Percentiles rank a stretch among this genome's conserved stretches.
These are phyloP conservation scores for Euura lappo DNA, from an alignment of 1,140 invertebrate species.

Conservation along the genomic window DNA sequence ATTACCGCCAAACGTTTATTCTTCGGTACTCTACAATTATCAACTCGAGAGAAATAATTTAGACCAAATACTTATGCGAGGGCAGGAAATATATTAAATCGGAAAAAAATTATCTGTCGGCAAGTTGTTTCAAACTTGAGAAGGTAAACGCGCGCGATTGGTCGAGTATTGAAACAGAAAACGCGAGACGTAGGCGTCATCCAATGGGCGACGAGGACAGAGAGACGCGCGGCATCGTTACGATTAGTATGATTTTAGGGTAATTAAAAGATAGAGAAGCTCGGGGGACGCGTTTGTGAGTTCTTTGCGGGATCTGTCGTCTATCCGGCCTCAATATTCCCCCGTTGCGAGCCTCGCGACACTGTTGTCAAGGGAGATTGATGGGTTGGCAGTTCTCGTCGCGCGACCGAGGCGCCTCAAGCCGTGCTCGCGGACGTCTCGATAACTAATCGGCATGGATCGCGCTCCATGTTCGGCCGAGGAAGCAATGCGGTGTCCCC, in stretches of 20 bases:
- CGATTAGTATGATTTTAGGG: not conserved
- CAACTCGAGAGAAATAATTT: too few species aligned
- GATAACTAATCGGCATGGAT: slow-evolving; percentile 44
- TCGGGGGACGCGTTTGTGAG: not conserved
- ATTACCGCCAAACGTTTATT: not conserved
- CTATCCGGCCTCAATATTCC: too few species aligned
- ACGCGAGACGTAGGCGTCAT: not conserved
- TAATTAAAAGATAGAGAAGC: not conserved
- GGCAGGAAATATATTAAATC: too few species aligned
- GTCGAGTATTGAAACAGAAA: not conserved
- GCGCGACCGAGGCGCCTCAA: not conserved
- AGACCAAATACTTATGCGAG: too few species aligned
- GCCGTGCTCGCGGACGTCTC: slow-evolving; percentile 26
- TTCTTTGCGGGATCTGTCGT: not conserved
- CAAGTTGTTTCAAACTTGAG: not conserved
- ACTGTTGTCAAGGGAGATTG: slow-evolving; percentile 3
- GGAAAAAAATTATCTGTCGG: not conserved
- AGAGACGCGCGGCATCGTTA: not conserved
- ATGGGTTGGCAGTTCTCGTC: slow-evolving; percentile 4
- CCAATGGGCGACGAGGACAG: not conserved
- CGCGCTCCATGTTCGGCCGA: slow-evolving; percentile 51
- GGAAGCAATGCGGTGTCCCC: slow-evolving; percentile 53
- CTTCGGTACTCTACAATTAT: too few species aligned
- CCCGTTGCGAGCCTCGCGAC: not conserved
- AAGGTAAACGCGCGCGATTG: not conserved